Base-by-base conservation (phyloP, 2,113 vertebrate species). In the Alligator sinensis region DNA sequence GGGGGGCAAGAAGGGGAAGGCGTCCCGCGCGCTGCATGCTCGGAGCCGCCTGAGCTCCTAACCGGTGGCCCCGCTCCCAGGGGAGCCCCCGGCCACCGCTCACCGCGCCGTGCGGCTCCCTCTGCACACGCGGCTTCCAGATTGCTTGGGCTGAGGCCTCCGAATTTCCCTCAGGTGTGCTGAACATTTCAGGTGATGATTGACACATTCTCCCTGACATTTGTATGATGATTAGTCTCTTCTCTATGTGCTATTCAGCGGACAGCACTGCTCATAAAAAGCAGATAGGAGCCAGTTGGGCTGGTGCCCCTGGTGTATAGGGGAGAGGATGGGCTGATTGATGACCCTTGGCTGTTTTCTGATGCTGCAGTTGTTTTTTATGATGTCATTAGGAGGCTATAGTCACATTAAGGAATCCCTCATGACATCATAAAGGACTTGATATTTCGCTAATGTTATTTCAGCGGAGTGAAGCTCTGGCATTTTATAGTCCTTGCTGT, bases 381-480 rank as follows among this genome's bases (percentile, higher is more conserved):
- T 98, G 97, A 98, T 98, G 98, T 98, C 98, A 98, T 98, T 98
- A 98, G 97, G 97, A 97, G 86, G 97, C 97, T 97, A 93, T 93
- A 80, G 97, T 97, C 95, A 97, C 95, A 76, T 97, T 97, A 96
- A 98, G 97, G 98, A 98, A 98, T 98, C 98, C 98, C 98, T 98
- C 97, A 97, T 98, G 98, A 98, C 97, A 98, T 98, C 98, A 98
- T 98, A 98, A 98, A 98, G 97, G 95, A 98, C 97, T 98, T 98
- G 98, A 97, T 98, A 98, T 98, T 98, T 98, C 95, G 47, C 97
- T 98, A 98, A 98, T 98, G 98, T 98, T 98, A 98, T 98, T 98
- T 98, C 96, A 97, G 98, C 95, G 86, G 97, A 95, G 87, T 97
- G 97, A 96, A 95, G 91, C 96, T 96, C 97, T 97, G 97, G 97